These are phyloP conservation scores for Diorhabda sublineata DNA, from an alignment of 1,140 invertebrate species.

Conservation along the genomic window DNA sequence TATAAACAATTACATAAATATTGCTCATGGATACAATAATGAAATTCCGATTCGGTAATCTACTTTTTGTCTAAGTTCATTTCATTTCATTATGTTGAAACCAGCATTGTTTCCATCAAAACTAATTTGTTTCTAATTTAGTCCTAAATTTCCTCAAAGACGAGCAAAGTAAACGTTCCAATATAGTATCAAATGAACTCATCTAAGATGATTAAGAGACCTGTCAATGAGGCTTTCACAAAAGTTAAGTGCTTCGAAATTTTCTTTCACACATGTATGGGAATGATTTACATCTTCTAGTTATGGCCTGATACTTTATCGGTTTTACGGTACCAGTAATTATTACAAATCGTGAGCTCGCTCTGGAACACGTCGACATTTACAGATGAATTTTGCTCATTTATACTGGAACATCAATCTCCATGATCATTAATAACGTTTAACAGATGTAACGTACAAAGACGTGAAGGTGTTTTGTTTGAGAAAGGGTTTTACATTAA, in stretches of 20 bases:
- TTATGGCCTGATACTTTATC: background rate
- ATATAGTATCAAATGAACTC: background rate
- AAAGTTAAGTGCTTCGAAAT: background rate
- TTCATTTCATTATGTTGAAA: too few relatives aligned
- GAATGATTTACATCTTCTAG: slow-evolving; percentile 2
- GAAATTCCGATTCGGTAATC: too few relatives aligned
- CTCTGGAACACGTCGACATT: slow-evolving; percentile 6
- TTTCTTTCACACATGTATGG: background rate
- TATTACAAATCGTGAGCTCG: slow-evolving; percentile 5
- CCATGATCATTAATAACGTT: slow-evolving; percentile 15
- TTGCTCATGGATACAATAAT: too few relatives aligned
- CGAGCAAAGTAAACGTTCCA: too few relatives aligned
- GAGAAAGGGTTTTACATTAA: background rate
- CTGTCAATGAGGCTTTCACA: background rate
- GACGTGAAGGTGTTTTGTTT: background rate
- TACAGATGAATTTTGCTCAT: slow-evolving; percentile 10
- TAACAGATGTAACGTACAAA: slow-evolving; percentile 7
- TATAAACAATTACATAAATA: too few relatives aligned
- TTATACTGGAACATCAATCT: slow-evolving; percentile 15
- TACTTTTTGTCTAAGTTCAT: too few relatives aligned
- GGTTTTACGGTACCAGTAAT: slow-evolving; percentile 2
- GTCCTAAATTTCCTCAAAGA: too few relatives aligned
- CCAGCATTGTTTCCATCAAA: too few relatives aligned
- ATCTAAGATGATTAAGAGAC: background rate
- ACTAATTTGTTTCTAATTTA: too few relatives aligned